Evolutionary conservation across 2,888 invertebrate species (phyloP).

Genomic region (Drosophila aldrichi): DNA sequence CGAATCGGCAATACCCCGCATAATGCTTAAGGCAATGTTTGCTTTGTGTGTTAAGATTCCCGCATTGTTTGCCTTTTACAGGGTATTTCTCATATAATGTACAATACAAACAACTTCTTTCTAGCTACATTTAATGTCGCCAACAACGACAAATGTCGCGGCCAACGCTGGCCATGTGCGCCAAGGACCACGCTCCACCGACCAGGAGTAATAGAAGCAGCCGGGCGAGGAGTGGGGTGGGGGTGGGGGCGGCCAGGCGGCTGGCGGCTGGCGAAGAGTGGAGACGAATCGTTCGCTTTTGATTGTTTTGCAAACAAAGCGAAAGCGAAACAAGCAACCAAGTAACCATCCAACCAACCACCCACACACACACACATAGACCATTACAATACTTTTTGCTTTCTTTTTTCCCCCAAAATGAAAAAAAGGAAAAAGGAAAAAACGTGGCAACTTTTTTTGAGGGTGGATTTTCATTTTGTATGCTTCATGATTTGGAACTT

Average conservation of each 20-base stretch:
- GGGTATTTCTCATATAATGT: conserved; percentile 31
- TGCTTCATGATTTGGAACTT: conserved; percentile 80
- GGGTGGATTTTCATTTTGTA: conserved; percentile 82
- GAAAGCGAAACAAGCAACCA: conserved; percentile 59
- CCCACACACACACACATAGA: conserved; percentile 28
- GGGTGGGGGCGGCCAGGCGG: neutral
- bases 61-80: neutral
- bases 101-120: conserved; percentile 44
- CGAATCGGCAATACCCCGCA: conserved; percentile 14
- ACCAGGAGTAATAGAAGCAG: conserved; percentile 28
- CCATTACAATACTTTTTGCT: conserved; percentile 67
- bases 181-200: conserved; percentile 46
- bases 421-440: conserved; percentile 45
- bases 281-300: conserved; percentile 64
- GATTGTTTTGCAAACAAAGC: conserved; percentile 81
- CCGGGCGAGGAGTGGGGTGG: no score
- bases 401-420: conserved; percentile 62
- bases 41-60: neutral
- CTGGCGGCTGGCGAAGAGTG: neutral
- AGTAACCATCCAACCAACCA: conserved; percentile 32
- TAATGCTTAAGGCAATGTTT: no score
- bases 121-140: conserved; percentile 74
- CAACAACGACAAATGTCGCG: conserved; percentile 54
- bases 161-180: conserved; percentile 54
- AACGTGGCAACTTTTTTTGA: conserved; percentile 73